These are phyloP conservation scores for Leucophora obtusa DNA, from an alignment of 2,888 invertebrate species.

Conservation along the genomic window DNA sequence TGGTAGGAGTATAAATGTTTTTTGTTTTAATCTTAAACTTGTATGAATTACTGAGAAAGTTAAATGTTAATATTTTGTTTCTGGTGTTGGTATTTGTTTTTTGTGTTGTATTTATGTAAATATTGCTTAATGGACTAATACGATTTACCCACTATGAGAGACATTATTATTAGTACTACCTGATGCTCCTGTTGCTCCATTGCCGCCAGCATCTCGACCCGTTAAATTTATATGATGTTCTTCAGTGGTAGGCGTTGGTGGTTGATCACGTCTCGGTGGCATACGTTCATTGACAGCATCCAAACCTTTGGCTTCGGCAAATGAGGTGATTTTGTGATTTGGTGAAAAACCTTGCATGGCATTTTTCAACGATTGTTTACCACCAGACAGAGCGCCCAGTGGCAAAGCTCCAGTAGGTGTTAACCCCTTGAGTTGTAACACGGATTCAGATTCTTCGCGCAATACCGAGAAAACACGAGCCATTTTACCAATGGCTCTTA, in stretches of 20 bases:
- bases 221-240: conserved; percentile 70
- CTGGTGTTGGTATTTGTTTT: conserved; percentile 11
- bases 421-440: conserved; percentile 97
- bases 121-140: conserved; percentile 59
- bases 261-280: conserved; percentile 96
- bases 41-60: background rate
- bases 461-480: conserved; percentile 99
- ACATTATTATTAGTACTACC: conserved; percentile 68
- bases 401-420: conserved; percentile 99
- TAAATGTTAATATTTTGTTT: background rate
- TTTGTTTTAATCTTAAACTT: background rate
- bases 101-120: conserved; percentile 35
- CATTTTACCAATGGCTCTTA: conserved; percentile 99
- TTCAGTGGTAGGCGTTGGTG: conserved; percentile 81
- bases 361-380: conserved; percentile 97
- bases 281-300: conserved; percentile 99
- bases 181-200: conserved; percentile 64
- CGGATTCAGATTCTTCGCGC: conserved; percentile 99
- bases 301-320: conserved; percentile 98
- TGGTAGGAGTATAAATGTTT: background rate
- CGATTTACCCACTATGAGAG: conserved; percentile 72
- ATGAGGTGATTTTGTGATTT: conserved; percentile 98
- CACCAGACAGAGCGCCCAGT: conserved; percentile 96
- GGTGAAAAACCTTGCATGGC: conserved; percentile 97
- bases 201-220: conserved; percentile 68